Percentiles rank a stretch among this genome's conserved stretches.
These are phyloP conservation scores for Leptestheria dahalacensis DNA, from an alignment of 1,140 invertebrate species.

Conservation along the genomic window DNA sequence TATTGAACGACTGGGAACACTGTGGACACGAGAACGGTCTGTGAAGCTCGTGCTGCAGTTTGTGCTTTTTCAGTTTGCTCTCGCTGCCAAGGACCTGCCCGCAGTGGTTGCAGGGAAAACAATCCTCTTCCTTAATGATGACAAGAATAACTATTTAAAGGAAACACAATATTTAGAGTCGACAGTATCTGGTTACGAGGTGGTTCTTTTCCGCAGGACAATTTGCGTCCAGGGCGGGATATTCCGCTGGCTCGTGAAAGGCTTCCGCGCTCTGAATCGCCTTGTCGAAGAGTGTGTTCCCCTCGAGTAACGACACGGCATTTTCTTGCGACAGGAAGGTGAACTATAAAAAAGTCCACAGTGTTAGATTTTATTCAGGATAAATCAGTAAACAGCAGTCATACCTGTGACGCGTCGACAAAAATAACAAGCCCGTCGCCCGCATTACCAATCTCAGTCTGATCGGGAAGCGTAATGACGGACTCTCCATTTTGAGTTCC, in stretches of 20 bases:
- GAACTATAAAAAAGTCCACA: background rate
- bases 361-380: too few relatives aligned
- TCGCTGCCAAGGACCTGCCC: background rate
- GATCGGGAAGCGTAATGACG: background rate
- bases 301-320: background rate
- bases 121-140: background rate
- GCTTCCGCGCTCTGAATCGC: background rate
- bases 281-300: background rate
- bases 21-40: background rate
- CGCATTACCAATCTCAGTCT: background rate
- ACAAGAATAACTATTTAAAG: too few relatives aligned
- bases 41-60: background rate
- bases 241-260: background rate
- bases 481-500: background rate
- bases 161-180: too few relatives aligned
- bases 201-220: too few relatives aligned
- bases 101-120: background rate
- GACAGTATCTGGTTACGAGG: too few relatives aligned
- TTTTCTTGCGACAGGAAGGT: background rate
- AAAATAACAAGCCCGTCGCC: background rate
- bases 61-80: background rate
- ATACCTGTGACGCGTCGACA: background rate
- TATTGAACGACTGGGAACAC: background rate
- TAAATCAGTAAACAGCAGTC: too few relatives aligned
- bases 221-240: too few relatives aligned